A percentile compares a stretch with the other conserved stretches of the same genome.
These are phyloP conservation scores for Coracias cyanogaster DNA, from an alignment of 2,797 vertebrate genomes.

Conservation along the genomic window DNA sequence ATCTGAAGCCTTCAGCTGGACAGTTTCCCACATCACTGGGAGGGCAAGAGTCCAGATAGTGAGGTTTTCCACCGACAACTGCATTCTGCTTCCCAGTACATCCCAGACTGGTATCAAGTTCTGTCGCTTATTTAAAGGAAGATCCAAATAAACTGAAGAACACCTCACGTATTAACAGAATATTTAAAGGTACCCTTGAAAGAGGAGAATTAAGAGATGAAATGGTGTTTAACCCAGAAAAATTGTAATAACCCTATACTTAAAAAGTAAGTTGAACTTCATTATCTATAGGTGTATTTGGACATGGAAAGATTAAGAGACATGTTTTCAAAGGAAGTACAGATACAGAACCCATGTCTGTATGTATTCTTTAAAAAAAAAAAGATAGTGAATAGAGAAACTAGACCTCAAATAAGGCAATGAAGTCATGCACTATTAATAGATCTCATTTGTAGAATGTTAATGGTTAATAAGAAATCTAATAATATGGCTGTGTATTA, in stretches of 20 bases:
- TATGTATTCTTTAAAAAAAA: background rate
- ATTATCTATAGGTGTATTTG: background rate
- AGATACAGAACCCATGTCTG: background rate
- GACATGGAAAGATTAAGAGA: background rate
- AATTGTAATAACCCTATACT: background rate
- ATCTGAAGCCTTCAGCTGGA: background rate
- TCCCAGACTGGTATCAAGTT: background rate
- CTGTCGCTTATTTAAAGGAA: background rate
- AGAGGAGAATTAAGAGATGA: background rate
- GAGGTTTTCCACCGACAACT: background rate
- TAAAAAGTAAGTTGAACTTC: background rate
- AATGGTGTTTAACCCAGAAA: background rate
- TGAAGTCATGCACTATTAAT: background rate
- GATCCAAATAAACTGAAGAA: background rate
- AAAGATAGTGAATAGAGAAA: background rate
- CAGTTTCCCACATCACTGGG: background rate
- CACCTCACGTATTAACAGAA: background rate
- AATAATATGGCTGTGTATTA: slow-evolving; percentile 33
- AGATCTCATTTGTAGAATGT: slow-evolving; percentile 3
- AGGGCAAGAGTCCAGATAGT: background rate
- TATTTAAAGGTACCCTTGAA: background rate
- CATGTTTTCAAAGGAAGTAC: background rate
- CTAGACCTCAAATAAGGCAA: background rate
- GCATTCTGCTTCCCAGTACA: background rate
- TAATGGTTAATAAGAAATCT: slow-evolving; percentile 38